Evolutionary conservation across 2,797 vertebrate species (phyloP).

Genomic region (Gallirallus australis): DNA sequence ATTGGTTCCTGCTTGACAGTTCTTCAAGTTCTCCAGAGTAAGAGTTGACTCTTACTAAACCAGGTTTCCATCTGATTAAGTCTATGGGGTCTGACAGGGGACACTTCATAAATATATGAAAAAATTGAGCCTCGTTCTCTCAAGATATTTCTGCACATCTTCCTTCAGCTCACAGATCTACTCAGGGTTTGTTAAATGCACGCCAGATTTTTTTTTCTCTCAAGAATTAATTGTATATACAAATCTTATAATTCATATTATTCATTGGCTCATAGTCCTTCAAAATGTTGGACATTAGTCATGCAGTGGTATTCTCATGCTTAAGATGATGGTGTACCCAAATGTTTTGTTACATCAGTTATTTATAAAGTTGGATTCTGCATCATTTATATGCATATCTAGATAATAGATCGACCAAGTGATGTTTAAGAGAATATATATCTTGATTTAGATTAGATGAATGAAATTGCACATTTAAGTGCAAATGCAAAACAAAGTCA

Average conservation of each 20-base stretch:
- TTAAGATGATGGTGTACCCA: neutral
- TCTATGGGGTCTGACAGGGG: neutral
- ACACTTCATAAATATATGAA: neutral
- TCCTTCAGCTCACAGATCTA: neutral
- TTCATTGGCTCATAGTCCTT: neutral
- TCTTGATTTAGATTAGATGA: neutral
- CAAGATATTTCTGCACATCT: neutral
- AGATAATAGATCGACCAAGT: neutral
- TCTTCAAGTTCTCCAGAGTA: neutral
- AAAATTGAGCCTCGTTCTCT: neutral
- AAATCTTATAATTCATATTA: neutral
- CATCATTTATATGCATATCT: neutral
- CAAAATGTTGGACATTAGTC: neutral
- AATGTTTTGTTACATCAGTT: neutral
- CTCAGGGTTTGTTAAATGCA: neutral
- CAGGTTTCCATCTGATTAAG: neutral
- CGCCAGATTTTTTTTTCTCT: accelerated
- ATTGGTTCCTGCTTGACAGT: neutral
- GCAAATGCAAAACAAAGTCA: neutral
- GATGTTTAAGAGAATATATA: neutral
- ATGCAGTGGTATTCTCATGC: neutral
- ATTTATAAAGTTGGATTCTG: neutral
- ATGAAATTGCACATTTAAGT: neutral
- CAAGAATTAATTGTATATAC: neutral
- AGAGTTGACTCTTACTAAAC: neutral